Evolutionary conservation across 1,140 invertebrate genomes (phyloP).

Genomic region (Micrasema longulum): DNA sequence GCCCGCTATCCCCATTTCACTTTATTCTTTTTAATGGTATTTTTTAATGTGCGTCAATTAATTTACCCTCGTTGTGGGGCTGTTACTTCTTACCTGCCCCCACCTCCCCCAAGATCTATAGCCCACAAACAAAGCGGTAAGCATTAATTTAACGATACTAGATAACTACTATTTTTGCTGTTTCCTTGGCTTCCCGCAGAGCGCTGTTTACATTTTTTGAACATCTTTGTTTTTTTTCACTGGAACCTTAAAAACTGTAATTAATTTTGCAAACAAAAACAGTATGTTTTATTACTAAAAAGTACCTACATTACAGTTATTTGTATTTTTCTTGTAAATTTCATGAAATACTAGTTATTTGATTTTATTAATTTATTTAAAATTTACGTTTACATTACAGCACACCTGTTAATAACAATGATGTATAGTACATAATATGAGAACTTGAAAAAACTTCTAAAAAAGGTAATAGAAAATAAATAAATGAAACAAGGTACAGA

Average conservation of each 20-base stretch:
- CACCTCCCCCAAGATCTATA: neutral
- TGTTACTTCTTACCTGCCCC: conserved; percentile 6
- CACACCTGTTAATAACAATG: too few relatives aligned
- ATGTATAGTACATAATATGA: too few relatives aligned
- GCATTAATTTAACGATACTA: conserved; percentile 32
- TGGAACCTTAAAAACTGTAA: neutral
- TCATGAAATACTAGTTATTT: neutral
- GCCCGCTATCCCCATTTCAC: conserved; percentile 32
- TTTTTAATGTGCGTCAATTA: conserved; percentile 51
- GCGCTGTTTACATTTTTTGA: neutral
- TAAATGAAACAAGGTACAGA: too few relatives aligned
- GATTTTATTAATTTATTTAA: too few relatives aligned
- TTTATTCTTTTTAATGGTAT: conserved; percentile 49
- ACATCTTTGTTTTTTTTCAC: neutral
- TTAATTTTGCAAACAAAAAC: neutral
- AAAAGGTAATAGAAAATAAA: too few relatives aligned
- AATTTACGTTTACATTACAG: too few relatives aligned
- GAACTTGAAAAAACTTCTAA: too few relatives aligned
- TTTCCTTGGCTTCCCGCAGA: neutral
- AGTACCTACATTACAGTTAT: neutral
- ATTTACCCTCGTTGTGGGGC: conserved; percentile 40
- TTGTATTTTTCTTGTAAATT: neutral
- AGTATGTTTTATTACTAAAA: neutral
- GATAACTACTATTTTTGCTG: conserved; percentile 11
- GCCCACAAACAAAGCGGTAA: conserved; percentile 31